phyloP scores from a whole-genome alignment of 2,113 vertebrate genomes.

The Sturnus vulgaris region DNA sequence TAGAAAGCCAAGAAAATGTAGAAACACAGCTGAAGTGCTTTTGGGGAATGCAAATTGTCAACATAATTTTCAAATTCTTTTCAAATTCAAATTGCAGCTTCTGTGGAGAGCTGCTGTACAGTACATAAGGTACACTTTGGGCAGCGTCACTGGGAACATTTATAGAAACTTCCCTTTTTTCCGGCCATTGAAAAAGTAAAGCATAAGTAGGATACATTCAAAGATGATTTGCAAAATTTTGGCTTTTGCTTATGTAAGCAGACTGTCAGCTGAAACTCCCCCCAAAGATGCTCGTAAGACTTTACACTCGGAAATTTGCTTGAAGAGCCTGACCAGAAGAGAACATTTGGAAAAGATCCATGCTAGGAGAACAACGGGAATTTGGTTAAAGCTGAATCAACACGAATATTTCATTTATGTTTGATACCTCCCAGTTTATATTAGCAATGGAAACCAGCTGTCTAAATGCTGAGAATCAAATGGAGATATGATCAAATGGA shows the following conservation, averaged over 20 bases:
- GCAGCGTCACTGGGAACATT: conserved; percentile 28
- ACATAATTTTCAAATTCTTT: conserved; percentile 44
- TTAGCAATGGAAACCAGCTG: not conserved
- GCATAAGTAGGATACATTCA: not conserved
- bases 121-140: conserved; percentile 27
- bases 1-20: not conserved
- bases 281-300: not conserved
- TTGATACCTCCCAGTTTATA: not conserved
- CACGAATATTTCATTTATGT: not conserved
- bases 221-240: conserved; percentile 34
- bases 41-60: conserved; percentile 36
- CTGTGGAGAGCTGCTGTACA: conserved; percentile 7
- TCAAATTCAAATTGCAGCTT: conserved; percentile 53
- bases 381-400: not conserved
- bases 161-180: conserved; percentile 25
- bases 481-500: not conserved
- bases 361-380: not conserved
- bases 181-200: conserved; percentile 23
- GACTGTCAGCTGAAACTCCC: conserved; percentile 13
- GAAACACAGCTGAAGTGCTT: conserved; percentile 27
- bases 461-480: not conserved
- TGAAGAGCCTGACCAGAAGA: not conserved
- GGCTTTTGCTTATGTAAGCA: conserved; percentile 45
- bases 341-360: not conserved
- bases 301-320: not conserved